These are phyloP conservation scores for Coptotermes formosanus DNA, from an alignment of 1,140 invertebrate genomes.

Conservation along the genomic window DNA sequence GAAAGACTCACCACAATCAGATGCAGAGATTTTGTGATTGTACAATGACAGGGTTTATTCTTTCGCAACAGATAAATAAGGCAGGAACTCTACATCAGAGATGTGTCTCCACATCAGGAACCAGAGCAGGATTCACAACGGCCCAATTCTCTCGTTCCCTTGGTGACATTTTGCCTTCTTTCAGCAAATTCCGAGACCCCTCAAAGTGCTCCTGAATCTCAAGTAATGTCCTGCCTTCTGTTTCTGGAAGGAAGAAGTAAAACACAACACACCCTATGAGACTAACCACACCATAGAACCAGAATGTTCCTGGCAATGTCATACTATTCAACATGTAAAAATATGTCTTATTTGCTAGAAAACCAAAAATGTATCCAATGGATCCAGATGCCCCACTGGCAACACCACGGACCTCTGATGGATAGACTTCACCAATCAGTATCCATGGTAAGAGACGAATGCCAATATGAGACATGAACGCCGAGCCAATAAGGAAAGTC, in stretches of 20 bases:
- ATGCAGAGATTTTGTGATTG: too few relatives aligned
- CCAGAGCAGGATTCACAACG: slow-evolving; percentile 43
- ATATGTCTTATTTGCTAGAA: slow-evolving; percentile 70
- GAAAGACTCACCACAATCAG: too few relatives aligned
- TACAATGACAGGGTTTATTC: too few relatives aligned
- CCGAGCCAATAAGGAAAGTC: slow-evolving; percentile 60
- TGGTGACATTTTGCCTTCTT: slow-evolving; percentile 34
- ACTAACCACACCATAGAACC: slow-evolving; percentile 64
- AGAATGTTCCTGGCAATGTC: slow-evolving; percentile 65
- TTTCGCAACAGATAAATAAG: too few relatives aligned
- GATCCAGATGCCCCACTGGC: slow-evolving; percentile 69
- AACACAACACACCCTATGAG: slow-evolving; percentile 61
- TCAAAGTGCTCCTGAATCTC: slow-evolving; percentile 71
- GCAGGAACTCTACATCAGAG: slow-evolving; percentile 38
- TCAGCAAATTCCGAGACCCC: slow-evolving; percentile 52
- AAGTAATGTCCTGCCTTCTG: slow-evolving; percentile 74
- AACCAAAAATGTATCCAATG: slow-evolving; percentile 68
- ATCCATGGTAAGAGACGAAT: slow-evolving; percentile 74
- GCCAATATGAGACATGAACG: slow-evolving; percentile 66
- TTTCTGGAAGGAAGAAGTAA: slow-evolving; percentile 69
- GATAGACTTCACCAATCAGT: slow-evolving; percentile 69
- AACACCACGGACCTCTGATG: slow-evolving; percentile 61
- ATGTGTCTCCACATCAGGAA: slow-evolving; percentile 47
- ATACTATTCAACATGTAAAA: slow-evolving; percentile 60
- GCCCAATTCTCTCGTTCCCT: slow-evolving; percentile 47